A percentile compares a stretch with the other conserved stretches of the same genome.
Evolutionary conservation across 2,797 vertebrate genomes (phyloP).

Genomic region (Smutsia temminckii): DNA sequence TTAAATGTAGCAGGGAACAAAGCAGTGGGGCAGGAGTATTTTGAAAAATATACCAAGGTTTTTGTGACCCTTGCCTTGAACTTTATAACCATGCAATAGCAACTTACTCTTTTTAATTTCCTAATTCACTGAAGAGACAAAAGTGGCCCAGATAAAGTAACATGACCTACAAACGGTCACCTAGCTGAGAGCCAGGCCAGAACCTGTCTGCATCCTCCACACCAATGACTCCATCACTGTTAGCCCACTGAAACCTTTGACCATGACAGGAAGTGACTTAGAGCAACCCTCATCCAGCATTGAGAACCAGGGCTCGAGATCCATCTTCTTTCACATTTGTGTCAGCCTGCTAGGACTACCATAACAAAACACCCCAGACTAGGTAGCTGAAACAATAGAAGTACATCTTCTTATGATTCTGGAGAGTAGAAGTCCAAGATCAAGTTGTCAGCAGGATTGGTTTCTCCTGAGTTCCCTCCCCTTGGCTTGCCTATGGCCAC

Average conservation of each 20-base stretch:
- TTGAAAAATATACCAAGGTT: slow-evolving; percentile 27
- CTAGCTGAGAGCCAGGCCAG: slow-evolving; percentile 31
- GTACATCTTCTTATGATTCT: not conserved
- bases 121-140: slow-evolving; percentile 60
- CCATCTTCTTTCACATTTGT: not conserved
- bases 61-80: slow-evolving; percentile 46
- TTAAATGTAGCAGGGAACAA: not conserved
- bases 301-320: not conserved
- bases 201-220: slow-evolving; percentile 28
- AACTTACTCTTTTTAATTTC: slow-evolving; percentile 60
- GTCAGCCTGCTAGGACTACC: not conserved
- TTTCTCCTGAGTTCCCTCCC: slow-evolving; percentile 1
- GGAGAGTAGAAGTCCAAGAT: not conserved
- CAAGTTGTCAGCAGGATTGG: not conserved
- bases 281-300: not conserved
- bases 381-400: not conserved
- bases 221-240: not conserved
- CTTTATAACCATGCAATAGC: slow-evolving; percentile 49
- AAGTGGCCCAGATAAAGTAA: slow-evolving; percentile 59
- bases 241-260: slow-evolving; percentile 3
- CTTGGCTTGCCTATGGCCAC: not conserved
- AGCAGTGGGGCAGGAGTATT: not conserved
- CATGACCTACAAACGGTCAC: slow-evolving; percentile 48
- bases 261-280: not conserved
- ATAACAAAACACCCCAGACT: not conserved